phyloP scores from a whole-genome alignment of 2,113 vertebrate species.

The Oryzias woworae region DNA sequence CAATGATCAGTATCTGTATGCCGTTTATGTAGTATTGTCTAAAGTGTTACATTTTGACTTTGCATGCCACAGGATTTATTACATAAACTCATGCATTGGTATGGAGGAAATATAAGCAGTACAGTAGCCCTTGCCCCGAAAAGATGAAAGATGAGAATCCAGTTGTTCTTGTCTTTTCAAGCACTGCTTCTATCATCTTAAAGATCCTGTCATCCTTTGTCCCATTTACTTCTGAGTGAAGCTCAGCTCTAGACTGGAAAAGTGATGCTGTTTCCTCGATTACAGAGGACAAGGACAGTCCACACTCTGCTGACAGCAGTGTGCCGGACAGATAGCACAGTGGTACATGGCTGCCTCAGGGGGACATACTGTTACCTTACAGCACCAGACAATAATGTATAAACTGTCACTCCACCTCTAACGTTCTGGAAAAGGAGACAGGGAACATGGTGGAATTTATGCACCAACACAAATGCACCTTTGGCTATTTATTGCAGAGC shows the following conservation, averaged over 20 bases:
- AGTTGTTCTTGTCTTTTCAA: neutral
- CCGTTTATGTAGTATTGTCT: too few species aligned
- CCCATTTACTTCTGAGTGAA: conserved; percentile 15
- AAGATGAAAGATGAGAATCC: conserved; percentile 6
- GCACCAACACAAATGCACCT: neutral
- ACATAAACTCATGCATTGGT: neutral
- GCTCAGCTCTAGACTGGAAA: conserved; percentile 41
- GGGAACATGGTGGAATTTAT: conserved; percentile 15
- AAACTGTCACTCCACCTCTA: conserved; percentile 19
- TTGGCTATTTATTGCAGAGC: neutral
- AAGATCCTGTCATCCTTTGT: conserved; percentile 11
- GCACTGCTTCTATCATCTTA: neutral
- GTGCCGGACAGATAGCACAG: conserved; percentile 38
- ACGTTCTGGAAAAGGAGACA: conserved; percentile 1
- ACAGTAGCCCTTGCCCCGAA: conserved; percentile 11
- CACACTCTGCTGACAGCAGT: conserved; percentile 28
- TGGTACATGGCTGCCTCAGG: conserved; percentile 23
- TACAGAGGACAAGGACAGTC: conserved; percentile 47
- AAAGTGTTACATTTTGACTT: neutral
- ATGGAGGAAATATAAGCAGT: conserved; percentile 5
- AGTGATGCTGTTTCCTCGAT: conserved; percentile 31
- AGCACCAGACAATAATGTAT: conserved; percentile 22
- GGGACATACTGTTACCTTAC: conserved; percentile 34
- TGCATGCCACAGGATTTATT: neutral
- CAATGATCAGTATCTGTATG: too few species aligned